Conservation (phyloP, 2,888 invertebrate genomes). For the Gortyna flavago region DNA sequence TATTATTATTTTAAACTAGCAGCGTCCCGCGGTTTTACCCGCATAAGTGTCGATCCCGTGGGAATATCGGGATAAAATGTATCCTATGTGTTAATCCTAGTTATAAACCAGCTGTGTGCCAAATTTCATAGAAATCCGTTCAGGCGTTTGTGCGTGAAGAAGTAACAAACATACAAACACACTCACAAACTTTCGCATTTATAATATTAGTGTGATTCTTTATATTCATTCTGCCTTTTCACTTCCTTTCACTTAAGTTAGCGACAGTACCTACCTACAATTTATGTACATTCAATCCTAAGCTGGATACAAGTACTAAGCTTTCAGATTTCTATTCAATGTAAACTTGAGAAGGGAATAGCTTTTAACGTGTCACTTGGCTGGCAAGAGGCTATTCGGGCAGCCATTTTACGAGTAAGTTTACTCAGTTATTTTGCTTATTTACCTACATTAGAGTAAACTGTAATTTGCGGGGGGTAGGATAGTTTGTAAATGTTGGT, state of each 20-base stretch:
- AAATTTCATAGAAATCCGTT: too few species aligned
- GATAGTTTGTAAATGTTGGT: neutral
- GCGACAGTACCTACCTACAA: slow-evolving; percentile 51
- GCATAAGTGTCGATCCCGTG: too few species aligned
- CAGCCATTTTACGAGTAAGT: slow-evolving; percentile 26
- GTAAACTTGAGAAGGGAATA: slow-evolving; percentile 33
- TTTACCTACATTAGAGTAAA: neutral
- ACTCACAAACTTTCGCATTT: too few species aligned
- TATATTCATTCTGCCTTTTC: neutral
- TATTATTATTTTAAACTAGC: too few species aligned
- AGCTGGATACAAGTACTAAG: slow-evolving; percentile 39
- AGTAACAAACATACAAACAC: too few species aligned
- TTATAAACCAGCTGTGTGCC: too few species aligned
- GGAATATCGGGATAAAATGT: too few species aligned
- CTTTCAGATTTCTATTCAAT: slow-evolving; percentile 42
- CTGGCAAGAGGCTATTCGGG: slow-evolving; percentile 5
- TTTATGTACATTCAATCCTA: slow-evolving; percentile 46
- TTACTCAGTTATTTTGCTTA: neutral
- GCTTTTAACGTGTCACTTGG: slow-evolving; percentile 34
- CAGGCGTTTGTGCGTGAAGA: too few species aligned
- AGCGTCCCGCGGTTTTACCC: too few species aligned
- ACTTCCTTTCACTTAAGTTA: neutral
- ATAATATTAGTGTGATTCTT: too few species aligned
- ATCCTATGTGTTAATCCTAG: too few species aligned
- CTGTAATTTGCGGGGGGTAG: neutral